phyloP scores from a whole-genome alignment of 2,113 vertebrate genomes.

The Physeter macrocephalus region DNA sequence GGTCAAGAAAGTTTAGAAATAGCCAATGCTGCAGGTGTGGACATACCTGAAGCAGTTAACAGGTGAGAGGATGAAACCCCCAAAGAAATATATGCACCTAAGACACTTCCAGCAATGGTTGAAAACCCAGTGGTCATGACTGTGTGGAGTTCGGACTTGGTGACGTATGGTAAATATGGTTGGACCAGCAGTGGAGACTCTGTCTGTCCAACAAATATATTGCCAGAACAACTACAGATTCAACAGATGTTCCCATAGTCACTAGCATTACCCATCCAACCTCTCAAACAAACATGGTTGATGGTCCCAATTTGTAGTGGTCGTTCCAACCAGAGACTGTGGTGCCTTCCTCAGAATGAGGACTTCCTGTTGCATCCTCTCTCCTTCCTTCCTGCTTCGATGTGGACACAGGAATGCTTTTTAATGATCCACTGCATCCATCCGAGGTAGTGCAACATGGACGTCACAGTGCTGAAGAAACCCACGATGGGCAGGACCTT shows the following conservation, averaged over 20 bases:
- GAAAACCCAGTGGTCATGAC: slow-evolving; percentile 90
- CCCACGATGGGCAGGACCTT: slow-evolving; percentile 89
- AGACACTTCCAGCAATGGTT: slow-evolving; percentile 86
- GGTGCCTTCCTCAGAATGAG: neutral
- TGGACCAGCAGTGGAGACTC: slow-evolving; percentile 86
- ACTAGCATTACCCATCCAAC: neutral
- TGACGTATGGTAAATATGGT: slow-evolving; percentile 83
- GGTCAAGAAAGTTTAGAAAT: slow-evolving; percentile 90
- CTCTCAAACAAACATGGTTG: neutral
- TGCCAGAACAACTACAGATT: too few relatives aligned
- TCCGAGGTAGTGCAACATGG: slow-evolving; percentile 86
- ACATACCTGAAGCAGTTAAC: slow-evolving; percentile 90
- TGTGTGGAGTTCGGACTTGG: slow-evolving; percentile 88
- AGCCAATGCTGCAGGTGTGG: slow-evolving; percentile 88
- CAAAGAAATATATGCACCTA: slow-evolving; percentile 89
- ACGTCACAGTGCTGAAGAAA: slow-evolving; percentile 89
- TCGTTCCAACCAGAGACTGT: neutral
- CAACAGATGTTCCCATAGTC: too few relatives aligned
- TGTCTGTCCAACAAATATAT: slow-evolving; percentile 70
- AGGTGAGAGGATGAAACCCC: slow-evolving; percentile 87
- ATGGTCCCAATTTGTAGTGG: neutral
- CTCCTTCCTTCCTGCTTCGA: neutral
- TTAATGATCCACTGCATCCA: slow-evolving; percentile 89
- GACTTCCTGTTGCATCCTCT: neutral
- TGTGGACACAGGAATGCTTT: slow-evolving; percentile 67